Conservation (phyloP, 2,888 invertebrate genomes). For the Agrochola lota region DNA sequence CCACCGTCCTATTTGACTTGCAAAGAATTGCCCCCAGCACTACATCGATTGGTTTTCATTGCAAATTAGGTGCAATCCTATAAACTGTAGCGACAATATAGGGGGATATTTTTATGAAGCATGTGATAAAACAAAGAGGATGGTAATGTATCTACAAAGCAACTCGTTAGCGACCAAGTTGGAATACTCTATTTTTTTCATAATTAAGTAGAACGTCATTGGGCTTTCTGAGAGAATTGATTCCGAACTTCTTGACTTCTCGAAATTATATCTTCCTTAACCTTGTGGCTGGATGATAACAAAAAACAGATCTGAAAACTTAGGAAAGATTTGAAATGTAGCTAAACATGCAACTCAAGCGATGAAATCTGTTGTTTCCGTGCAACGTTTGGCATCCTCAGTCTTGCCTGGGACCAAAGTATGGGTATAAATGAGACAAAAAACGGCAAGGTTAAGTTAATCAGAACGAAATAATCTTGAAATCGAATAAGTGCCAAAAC, state of each 20-base stretch:
- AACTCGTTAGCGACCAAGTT: not conserved
- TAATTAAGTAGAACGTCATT: too few species aligned
- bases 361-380: not conserved
- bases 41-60: constrained; percentile 76
- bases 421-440: not conserved
- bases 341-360: not conserved
- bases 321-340: not conserved
- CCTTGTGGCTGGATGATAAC: too few species aligned
- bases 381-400: not conserved
- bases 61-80: constrained; percentile 67
- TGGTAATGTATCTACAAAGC: not conserved
- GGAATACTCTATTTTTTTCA: not conserved
- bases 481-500: constrained; percentile 12
- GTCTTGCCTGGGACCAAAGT: not conserved
- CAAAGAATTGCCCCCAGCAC: constrained; percentile 79
- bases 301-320: not conserved
- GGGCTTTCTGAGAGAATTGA: too few species aligned
- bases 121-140: not conserved
- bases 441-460: not conserved
- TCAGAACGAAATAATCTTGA: constrained; percentile 1
- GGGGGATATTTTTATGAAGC: constrained; percentile 1
- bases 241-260: too few species aligned
- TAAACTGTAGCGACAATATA: constrained; percentile 34
- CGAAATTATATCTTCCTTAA: too few species aligned
- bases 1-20: constrained; percentile 87